Evolutionary conservation across 1,140 invertebrate species (phyloP).

Genomic region (Antheraea mylitta): DNA sequence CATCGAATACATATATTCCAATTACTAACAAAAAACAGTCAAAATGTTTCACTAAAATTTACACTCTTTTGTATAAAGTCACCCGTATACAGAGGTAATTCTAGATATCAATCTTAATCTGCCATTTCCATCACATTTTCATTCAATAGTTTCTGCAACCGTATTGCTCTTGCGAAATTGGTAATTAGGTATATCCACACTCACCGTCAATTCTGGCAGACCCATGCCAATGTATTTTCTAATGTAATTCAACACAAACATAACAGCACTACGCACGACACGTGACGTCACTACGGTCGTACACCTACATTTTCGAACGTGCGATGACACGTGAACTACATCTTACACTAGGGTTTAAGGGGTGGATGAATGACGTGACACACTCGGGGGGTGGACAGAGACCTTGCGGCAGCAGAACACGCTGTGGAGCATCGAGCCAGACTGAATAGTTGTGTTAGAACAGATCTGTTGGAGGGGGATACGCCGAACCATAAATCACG

Average conservation of each 20-base stretch:
- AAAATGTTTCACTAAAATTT: too few relatives aligned
- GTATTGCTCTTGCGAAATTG: too few relatives aligned
- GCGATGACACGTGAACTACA: neutral
- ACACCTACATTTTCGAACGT: neutral
- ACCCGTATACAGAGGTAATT: too few relatives aligned
- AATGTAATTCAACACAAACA: conserved; percentile 62
- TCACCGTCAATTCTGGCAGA: conserved; percentile 67
- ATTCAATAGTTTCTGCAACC: too few relatives aligned
- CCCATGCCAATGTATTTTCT: conserved; percentile 58
- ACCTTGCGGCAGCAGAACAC: conserved; percentile 73
- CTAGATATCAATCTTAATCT: too few relatives aligned
- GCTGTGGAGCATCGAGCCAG: conserved; percentile 56
- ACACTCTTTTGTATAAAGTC: too few relatives aligned
- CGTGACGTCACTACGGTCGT: too few relatives aligned
- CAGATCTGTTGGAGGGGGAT: conserved; percentile 22
- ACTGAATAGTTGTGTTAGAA: conserved; percentile 39
- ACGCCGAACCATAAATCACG: conserved; percentile 13
- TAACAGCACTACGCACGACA: conserved; percentile 29
- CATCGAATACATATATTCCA: too few relatives aligned
- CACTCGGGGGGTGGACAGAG: conserved; percentile 21
- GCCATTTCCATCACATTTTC: too few relatives aligned
- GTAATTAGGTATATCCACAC: conserved; percentile 23
- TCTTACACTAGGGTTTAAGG: conserved; percentile 14
- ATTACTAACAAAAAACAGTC: too few relatives aligned
- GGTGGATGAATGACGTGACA: neutral